A percentile compares a stretch with the other conserved stretches of the same genome.
Evolutionary conservation across 2,888 invertebrate species (phyloP).

Genomic region (Tenthredo livida): DNA sequence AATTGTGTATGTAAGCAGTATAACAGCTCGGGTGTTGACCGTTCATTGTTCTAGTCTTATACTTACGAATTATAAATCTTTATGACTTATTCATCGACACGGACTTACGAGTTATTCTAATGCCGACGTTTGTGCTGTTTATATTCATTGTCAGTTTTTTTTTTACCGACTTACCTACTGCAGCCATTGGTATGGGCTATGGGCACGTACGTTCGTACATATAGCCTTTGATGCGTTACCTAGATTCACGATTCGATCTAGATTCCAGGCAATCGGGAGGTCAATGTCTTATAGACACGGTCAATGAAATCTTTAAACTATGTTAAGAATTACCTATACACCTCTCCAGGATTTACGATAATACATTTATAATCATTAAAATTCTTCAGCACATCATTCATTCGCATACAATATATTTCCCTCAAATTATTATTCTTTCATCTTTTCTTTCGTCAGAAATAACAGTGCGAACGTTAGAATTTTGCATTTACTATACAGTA

Average conservation of each 20-base stretch:
- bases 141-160: slow-evolving; percentile 36
- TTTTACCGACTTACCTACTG: slow-evolving; percentile 4
- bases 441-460: not conserved
- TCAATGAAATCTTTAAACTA: not conserved
- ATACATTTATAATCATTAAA: not conserved
- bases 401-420: not conserved
- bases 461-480: not conserved
- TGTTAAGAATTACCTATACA: not conserved
- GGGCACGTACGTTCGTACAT: not conserved
- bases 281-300: slow-evolving; percentile 30
- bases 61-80: slow-evolving; percentile 19
- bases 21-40: slow-evolving; percentile 26
- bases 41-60: slow-evolving; percentile 39
- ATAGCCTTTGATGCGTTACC: slow-evolving; percentile 33
- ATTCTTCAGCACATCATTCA: not conserved
- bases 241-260: slow-evolving; percentile 41
- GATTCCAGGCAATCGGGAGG: slow-evolving; percentile 40
- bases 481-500: not conserved
- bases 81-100: slow-evolving; percentile 36
- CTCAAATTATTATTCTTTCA: not conserved
- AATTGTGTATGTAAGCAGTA: not conserved
- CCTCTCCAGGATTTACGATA: not conserved
- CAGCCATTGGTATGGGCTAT: slow-evolving; percentile 37
- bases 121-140: slow-evolving; percentile 37
- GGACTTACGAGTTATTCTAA: slow-evolving; percentile 14